Base-by-base conservation (phyloP, 1,140 invertebrate species). In the Drosophila neocordata region DNA sequence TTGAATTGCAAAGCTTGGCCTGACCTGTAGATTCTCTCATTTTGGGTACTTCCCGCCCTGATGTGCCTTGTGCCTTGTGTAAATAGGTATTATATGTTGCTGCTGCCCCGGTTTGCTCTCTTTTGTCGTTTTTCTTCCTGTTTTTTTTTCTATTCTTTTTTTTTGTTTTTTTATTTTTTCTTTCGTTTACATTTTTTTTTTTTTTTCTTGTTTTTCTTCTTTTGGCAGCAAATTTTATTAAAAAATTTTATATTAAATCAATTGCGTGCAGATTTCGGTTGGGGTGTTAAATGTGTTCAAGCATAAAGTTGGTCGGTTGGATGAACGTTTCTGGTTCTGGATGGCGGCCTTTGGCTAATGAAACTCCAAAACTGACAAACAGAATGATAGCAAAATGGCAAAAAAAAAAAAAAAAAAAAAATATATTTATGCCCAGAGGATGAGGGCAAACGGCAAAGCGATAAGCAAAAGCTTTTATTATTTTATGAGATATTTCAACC, bases 241-340 rank as follows among this genome's bases (percentile, higher is more conserved):
- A 87, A 87, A 87, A 87, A 87, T 87, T 87, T 73, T 79, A 87
- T 87, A 87, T 87, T 87, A 87, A 87, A 87, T 87, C 82, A 87
- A 87, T 87, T 87, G 82, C 82, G 74, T 87, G 71, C 71, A 87
- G 83, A 80, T 81, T 87, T 85, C 69, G 59, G 66, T 52, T 34
- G 63, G 81, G 74, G 78, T 79, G 82, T 82, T 67, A 65, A 70
- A 82, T 87, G 82, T 87, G 78, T 65, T 78, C 78, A 88, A 67
- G 82, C 78, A 88, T 76, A 82, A 83, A 71, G 74, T 63, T 48
- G 65, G 18, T 62, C 24, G 58, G 20, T 13, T 52, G 53, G 34
- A 15, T 67, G 60, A 38, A 11, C 12, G 18, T 58, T 44, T 44
- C 41, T 44, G 41, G 15, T 44, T 44, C 41, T 48, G 9, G 15